A percentile compares a stretch with the other conserved stretches of the same genome.
Evolutionary conservation across 2,888 invertebrate species (phyloP).

Genomic region (Iphiclides podalirius): DNA sequence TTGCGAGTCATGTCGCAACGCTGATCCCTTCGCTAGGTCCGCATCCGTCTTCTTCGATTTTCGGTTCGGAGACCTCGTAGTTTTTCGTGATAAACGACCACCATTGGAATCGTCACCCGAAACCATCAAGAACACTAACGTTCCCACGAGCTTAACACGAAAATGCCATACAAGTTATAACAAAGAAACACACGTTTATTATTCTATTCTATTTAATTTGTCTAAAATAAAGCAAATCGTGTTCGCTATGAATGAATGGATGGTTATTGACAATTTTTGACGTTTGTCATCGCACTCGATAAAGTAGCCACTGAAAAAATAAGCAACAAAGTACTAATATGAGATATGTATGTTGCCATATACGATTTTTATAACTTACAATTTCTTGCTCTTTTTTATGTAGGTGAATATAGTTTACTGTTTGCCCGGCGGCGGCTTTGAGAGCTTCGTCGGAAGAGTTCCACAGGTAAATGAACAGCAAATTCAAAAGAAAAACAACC

Average conservation of each 20-base stretch:
- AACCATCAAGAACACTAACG: slow-evolving; percentile 77
- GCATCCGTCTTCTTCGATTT: slow-evolving; percentile 82
- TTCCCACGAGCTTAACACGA: slow-evolving; percentile 59
- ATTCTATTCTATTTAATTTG: slow-evolving; percentile 52
- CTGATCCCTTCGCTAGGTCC: slow-evolving; percentile 81
- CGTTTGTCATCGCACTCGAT: slow-evolving; percentile 26
- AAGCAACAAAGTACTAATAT: not conserved
- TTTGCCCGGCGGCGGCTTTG: too few species aligned
- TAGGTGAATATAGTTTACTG: too few species aligned
- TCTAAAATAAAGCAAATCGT: slow-evolving; percentile 50
- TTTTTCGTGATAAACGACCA: slow-evolving; percentile 84
- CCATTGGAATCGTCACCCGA: slow-evolving; percentile 80
- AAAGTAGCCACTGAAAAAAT: slow-evolving; percentile 15
- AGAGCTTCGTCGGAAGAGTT: too few species aligned
- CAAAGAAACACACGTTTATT: slow-evolving; percentile 63
- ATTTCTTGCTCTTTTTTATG: too few species aligned
- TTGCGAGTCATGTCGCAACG: slow-evolving; percentile 81
- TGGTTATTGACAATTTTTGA: slow-evolving; percentile 44
- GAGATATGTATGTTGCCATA: not conserved
- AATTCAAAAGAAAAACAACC: too few species aligned
- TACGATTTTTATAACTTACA: too few species aligned
- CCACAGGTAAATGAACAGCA: too few species aligned
- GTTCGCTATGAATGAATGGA: slow-evolving; percentile 39
- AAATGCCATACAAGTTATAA: slow-evolving; percentile 65
- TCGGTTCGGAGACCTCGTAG: slow-evolving; percentile 83